Evolutionary conservation across 2,888 invertebrate genomes (phyloP).

Genomic region (Xylophagus ater): DNA sequence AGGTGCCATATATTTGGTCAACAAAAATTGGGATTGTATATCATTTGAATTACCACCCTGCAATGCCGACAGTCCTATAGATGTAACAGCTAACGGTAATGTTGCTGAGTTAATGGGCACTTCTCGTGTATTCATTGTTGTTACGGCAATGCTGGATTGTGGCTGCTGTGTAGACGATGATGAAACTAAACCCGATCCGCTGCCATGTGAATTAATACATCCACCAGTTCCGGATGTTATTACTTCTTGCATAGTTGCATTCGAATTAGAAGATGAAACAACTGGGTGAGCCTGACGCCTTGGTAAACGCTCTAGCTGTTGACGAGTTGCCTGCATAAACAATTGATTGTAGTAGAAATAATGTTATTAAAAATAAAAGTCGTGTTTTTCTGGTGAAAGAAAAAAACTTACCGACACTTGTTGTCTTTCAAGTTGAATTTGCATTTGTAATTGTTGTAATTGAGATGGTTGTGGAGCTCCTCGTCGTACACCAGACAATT

Average conservation of each 20-base stretch:
- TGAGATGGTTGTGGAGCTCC: constrained; percentile 57
- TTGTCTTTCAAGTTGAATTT: constrained; percentile 80
- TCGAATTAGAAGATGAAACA: constrained; percentile 47
- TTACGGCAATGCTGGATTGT: constrained; percentile 35
- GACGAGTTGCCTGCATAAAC: constrained; percentile 58
- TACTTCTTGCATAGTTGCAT: constrained; percentile 42
- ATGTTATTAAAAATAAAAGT: neutral
- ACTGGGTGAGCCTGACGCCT: constrained; percentile 65
- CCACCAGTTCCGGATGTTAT: constrained; percentile 35
- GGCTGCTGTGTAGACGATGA: constrained; percentile 32
- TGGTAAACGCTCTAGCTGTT: constrained; percentile 81
- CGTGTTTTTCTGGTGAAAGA: neutral
- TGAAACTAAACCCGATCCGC: constrained; percentile 23
- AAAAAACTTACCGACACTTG: constrained; percentile 55
- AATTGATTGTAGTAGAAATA: constrained; percentile 7
- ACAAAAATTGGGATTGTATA: constrained; percentile 32
- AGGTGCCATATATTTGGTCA: constrained; percentile 44
- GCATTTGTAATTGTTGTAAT: constrained; percentile 91
- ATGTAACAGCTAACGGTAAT: constrained; percentile 24
- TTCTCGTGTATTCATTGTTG: constrained; percentile 36
- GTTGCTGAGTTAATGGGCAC: constrained; percentile 27
- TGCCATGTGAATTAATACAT: neutral
- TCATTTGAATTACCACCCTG: constrained; percentile 22
- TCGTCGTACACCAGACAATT: constrained; percentile 83
- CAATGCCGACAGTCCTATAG: constrained; percentile 24